phyloP scores from a whole-genome alignment of 2,888 invertebrate species.

The Lottia scabra region DNA sequence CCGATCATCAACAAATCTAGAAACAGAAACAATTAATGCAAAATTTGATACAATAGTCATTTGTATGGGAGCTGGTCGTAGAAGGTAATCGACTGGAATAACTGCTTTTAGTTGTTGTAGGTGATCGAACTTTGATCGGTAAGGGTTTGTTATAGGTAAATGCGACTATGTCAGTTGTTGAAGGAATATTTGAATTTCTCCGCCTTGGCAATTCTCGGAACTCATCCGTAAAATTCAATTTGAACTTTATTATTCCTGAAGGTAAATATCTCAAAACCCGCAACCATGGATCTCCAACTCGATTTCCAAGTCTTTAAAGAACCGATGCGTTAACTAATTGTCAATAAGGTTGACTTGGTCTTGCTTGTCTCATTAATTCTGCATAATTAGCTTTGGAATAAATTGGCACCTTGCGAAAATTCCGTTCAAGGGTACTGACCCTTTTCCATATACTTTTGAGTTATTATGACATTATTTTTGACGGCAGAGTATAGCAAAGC shows the following conservation, averaged over 20 bases:
- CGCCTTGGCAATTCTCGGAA: neutral
- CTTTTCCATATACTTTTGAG: constrained; percentile 29
- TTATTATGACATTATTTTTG: constrained; percentile 16
- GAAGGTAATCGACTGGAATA: neutral
- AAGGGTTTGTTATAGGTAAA: no score
- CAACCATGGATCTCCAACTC: constrained; percentile 24
- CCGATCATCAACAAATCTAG: no score
- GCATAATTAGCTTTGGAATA: constrained; percentile 11
- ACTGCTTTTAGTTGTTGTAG: neutral
- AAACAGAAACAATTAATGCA: no score
- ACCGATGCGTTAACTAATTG: constrained; percentile 21
- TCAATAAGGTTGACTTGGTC: constrained; percentile 14
- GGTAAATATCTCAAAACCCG: constrained; percentile 21
- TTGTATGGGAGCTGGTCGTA: no score
- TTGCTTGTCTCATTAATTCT: constrained; percentile 13
- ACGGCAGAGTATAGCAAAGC: neutral
- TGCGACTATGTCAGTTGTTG: neutral
- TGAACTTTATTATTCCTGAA: constrained; percentile 6
- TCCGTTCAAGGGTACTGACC: constrained; percentile 22
- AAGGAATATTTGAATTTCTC: neutral
- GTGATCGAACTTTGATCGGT: no score
- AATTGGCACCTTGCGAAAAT: constrained; percentile 19
- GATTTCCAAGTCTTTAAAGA: constrained; percentile 20
- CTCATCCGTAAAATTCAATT: neutral
- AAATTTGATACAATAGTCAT: no score